Evolutionary conservation across 2,797 vertebrate genomes (phyloP).

Genomic region (Gobionotothen gibberifrons): DNA sequence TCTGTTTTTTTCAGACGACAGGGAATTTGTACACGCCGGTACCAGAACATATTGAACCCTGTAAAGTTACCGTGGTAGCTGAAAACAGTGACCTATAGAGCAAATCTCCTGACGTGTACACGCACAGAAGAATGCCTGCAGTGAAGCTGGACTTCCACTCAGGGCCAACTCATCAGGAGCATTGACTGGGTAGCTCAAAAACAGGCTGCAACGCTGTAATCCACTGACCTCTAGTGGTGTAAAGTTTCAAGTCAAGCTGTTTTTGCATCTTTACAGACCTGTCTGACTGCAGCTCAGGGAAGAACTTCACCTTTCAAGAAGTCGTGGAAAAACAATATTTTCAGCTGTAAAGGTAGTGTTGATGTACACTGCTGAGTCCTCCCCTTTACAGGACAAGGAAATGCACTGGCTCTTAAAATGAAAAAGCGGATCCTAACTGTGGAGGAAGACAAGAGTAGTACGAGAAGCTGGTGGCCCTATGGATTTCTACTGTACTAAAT

Average conservation of each 20-base stretch:
- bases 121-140: background rate
- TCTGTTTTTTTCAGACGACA: conserved; percentile 20
- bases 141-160: conserved; percentile 3
- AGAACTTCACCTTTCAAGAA: conserved; percentile 12
- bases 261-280: background rate
- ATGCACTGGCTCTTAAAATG: background rate
- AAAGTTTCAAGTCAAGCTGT: background rate
- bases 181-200: conserved; percentile 3
- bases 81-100: background rate
- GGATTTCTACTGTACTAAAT: background rate
- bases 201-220: background rate
- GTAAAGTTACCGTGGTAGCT: background rate
- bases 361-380: background rate
- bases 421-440: background rate
- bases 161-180: background rate
- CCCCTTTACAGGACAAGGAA: background rate
- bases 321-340: background rate
- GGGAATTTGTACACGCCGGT: conserved; percentile 13
- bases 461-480: background rate
- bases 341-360: background rate
- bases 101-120: background rate
- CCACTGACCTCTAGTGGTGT: background rate
- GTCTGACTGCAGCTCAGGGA: background rate
- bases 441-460: background rate
- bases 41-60: conserved; percentile 29